Conservation (phyloP, 35 echinoderm and acorn worm genomes). For the Hemicentrotus pulcherrimus region DNA sequence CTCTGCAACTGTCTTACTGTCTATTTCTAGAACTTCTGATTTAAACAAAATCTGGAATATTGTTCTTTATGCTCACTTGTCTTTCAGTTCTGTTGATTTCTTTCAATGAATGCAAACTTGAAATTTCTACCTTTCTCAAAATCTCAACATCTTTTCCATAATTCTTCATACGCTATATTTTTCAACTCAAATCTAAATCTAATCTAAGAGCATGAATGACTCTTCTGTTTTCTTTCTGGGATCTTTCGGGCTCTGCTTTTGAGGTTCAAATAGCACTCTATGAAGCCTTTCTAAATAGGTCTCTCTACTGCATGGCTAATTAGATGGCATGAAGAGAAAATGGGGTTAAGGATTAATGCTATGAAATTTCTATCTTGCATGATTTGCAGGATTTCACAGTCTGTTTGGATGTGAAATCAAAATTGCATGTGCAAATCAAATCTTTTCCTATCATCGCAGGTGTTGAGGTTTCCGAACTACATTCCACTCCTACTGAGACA, state of each 20-base stretch:
- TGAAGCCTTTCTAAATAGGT: not conserved
- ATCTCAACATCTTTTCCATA: not conserved
- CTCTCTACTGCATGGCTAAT: not conserved
- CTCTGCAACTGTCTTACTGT: not conserved
- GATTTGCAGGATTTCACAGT: not conserved
- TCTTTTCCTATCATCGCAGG: slow-evolving; percentile 39
- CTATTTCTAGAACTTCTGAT: not conserved
- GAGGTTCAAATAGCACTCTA: not conserved
- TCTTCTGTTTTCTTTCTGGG: not conserved
- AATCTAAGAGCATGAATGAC: not conserved
- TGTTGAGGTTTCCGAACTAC: slow-evolving; percentile 24
- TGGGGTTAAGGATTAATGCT: not conserved
- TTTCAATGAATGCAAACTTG: not conserved
- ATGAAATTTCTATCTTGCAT: not conserved
- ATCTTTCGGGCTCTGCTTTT: not conserved
- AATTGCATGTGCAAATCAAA: slow-evolving; percentile 38
- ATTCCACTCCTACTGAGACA: not conserved
- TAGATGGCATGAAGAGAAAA: not conserved
- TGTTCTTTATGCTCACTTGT: not conserved
- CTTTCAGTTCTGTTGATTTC: not conserved
- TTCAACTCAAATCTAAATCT: not conserved
- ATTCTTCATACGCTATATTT: not conserved
- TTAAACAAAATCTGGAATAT: not conserved
- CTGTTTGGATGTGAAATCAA: not conserved
- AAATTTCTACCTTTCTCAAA: not conserved